Evolutionary conservation across 2,113 vertebrate genomes (phyloP).

Genomic region (Perca fluviatilis): DNA sequence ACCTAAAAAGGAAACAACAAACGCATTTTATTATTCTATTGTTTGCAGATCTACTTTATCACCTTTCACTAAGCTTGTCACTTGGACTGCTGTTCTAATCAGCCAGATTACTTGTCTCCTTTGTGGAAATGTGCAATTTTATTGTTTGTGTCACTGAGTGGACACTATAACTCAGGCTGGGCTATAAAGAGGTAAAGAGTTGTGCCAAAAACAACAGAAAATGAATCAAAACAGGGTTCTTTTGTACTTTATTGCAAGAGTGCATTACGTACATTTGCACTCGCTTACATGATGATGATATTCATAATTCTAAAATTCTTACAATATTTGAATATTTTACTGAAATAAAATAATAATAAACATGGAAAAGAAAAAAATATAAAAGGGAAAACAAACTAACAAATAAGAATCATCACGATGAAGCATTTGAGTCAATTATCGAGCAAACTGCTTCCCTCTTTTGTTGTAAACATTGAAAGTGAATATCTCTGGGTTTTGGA

Average conservation of each 20-base stretch:
- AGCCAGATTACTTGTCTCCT: neutral
- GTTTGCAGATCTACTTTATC: conserved; percentile 1
- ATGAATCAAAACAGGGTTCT: neutral
- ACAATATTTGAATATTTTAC: neutral
- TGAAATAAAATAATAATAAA: neutral
- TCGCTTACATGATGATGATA: neutral
- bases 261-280: neutral
- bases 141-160: neutral
- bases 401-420: neutral
- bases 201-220: neutral
- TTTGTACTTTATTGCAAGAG: neutral
- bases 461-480: too few relatives aligned
- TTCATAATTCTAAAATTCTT: neutral
- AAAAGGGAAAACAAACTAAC: neutral
- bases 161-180: neutral
- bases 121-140: neutral
- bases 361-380: neutral
- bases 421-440: neutral
- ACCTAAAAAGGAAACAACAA: neutral
- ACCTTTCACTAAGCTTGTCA: neutral
- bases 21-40: neutral
- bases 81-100: neutral
- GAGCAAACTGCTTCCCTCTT: too few relatives aligned
- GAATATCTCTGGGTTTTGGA: too few relatives aligned
- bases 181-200: neutral